Evolutionary conservation across 2,888 invertebrate genomes (phyloP).

Genomic region (Campoplex capitator): DNA sequence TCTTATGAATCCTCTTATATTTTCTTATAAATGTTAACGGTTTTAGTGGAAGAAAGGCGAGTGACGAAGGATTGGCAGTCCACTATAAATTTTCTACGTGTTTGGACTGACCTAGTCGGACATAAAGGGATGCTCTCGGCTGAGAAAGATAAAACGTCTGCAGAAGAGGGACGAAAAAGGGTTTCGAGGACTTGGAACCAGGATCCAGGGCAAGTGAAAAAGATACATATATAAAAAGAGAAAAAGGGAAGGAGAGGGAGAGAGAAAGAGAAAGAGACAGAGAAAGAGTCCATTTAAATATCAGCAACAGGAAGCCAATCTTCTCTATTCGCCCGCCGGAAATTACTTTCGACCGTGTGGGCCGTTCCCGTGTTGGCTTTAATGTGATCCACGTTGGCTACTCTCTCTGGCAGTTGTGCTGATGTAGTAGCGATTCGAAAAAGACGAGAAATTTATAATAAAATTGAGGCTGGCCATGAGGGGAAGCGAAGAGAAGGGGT

Average conservation of each 20-base stretch:
- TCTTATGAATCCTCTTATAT: too few species aligned
- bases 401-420: constrained; percentile 20
- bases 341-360: constrained; percentile 75
- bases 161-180: background rate
- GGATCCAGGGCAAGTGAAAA: constrained; percentile 5
- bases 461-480: background rate
- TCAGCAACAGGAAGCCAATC: constrained; percentile 78
- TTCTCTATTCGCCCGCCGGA: constrained; percentile 75
- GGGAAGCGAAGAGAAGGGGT: background rate
- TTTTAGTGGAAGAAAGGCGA: constrained; percentile 18
- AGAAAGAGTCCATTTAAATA: constrained; percentile 74
- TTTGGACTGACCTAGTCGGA: constrained; percentile 21
- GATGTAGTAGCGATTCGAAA: constrained; percentile 48
- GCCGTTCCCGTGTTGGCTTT: constrained; percentile 48
- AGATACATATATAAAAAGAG: background rate
- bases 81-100: constrained; percentile 54
- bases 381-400: constrained; percentile 49
- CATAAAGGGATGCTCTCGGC: constrained; percentile 11
- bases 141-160: constrained; percentile 23
- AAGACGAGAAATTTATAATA: constrained; percentile 41
- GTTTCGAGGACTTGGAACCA: background rate
- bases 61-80: constrained; percentile 24
- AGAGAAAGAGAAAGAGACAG: constrained; percentile 22
- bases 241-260: background rate
- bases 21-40: constrained; percentile 2